Conservation (phyloP, 1,140 invertebrate genomes). For the Drosophila punjabiensis region DNA sequence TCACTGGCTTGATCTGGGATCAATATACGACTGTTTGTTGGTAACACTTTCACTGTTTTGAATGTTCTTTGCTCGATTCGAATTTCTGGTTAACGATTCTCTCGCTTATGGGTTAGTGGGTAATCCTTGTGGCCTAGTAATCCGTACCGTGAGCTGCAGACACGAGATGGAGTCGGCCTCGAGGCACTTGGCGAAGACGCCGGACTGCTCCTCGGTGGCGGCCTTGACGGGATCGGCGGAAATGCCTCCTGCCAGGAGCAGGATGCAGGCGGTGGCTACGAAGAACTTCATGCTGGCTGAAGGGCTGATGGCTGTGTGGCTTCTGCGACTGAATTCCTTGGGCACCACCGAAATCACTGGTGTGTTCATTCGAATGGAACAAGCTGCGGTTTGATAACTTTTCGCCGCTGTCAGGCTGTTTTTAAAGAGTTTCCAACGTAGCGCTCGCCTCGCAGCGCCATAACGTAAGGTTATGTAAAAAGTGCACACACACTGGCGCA, state of each 20-base stretch:
- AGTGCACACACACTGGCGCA: constrained; percentile 66
- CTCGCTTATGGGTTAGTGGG: constrained; percentile 28
- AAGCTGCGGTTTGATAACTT: constrained; percentile 85
- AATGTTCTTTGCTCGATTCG: constrained; percentile 33
- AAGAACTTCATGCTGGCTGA: constrained; percentile 76
- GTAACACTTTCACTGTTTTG: constrained; percentile 70
- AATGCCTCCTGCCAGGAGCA: constrained; percentile 79
- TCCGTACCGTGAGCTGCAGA: constrained; percentile 87
- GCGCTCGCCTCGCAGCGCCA: constrained; percentile 73
- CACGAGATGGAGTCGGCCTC: constrained; percentile 89
- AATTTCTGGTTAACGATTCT: constrained; percentile 15
- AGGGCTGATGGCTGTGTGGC: constrained; percentile 50
- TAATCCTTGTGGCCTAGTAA: constrained; percentile 72
- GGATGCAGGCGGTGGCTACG: constrained; percentile 78
- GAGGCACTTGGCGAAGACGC: constrained; percentile 86
- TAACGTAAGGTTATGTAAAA: constrained; percentile 84
- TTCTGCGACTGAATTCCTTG: constrained; percentile 65
- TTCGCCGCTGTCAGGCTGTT: constrained; percentile 84
- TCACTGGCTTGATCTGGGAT: constrained; percentile 29
- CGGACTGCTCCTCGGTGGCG: constrained; percentile 64
- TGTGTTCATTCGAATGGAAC: constrained; percentile 86
- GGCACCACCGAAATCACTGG: constrained; percentile 84
- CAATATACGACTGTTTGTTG: constrained; percentile 14
- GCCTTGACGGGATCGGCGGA: constrained; percentile 80
- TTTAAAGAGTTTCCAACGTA: constrained; percentile 85